Evolutionary conservation across 2,888 invertebrate genomes (phyloP), one percentile per base, ranked within the genome.

Genomic region (Meta bourneti): DNA sequence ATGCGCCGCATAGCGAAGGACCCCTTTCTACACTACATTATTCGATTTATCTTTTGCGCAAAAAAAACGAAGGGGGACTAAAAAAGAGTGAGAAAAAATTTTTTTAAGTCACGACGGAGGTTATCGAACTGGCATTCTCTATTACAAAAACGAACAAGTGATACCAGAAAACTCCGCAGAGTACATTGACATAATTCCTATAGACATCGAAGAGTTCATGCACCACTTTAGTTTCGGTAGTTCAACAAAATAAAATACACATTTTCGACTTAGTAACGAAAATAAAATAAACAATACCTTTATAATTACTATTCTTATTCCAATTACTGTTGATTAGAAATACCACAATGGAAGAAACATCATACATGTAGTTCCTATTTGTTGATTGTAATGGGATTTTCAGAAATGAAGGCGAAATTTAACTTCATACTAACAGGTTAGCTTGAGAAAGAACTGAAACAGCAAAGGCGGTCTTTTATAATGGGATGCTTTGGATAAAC

Each of bases 1-100:
- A 91, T 91, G 91, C 82, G 87, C 72, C 74, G 79, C 91, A 91
- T 81, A 81, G 86, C 87, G 82, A 91, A 82, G 19, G 81, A 81
- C 77, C 87, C 19, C 81, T 84, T 88, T 77, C 83, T 71, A 71
- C 72, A 84, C 54, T 71, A 84, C 84, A 79, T 83, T 83, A 90
- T 84, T 89, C 77, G 75, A 89, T 89, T 85, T 85, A 81, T 75
- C 80, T 90, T 87, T 91, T 72, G 34, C 16, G n/a, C 1, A 20
- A 54, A 70, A 61, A 51, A 19, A 34, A 51, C 79, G 82, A 85
- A 78, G 77, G 86, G 78, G 70, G 83, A 86, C 13, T 20, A n/a
- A 51, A 84, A 87, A 85, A 83, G 77, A 86, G 78, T 71, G 83
- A 81, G 85, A 87, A 80, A 87, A 87, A 49, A 16, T 91, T 83